A percentile compares a stretch with the other conserved stretches of the same genome.
These are phyloP conservation scores for Drosophila repleta DNA, from an alignment of 1,140 invertebrate species.

Conservation along the genomic window DNA sequence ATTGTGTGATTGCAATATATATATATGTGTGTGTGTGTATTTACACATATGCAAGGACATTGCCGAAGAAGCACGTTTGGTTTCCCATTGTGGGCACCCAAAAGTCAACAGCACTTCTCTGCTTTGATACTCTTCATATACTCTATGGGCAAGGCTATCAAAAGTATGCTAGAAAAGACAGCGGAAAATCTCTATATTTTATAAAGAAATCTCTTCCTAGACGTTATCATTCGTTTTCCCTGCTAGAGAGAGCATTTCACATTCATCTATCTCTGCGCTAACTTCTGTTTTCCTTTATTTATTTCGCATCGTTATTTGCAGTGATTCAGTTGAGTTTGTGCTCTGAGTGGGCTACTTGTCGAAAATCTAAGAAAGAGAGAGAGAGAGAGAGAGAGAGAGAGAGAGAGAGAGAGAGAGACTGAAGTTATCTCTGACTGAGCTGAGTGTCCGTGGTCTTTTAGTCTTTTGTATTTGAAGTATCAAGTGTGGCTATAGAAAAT, in stretches of 20 bases:
- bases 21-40: constrained; percentile 4
- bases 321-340: constrained; percentile 20
- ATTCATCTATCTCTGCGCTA: background rate
- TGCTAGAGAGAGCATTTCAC: background rate
- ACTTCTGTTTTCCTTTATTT: background rate
- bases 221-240: no score
- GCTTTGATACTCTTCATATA: constrained; percentile 5
- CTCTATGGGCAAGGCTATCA: background rate
- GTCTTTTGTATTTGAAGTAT: constrained; percentile 4
- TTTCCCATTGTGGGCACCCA: constrained; percentile 40
- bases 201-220: no score
- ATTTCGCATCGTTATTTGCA: constrained; percentile 30
- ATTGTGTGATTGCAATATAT: constrained; percentile 51
- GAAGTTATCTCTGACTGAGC: background rate
- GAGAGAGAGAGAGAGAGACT: background rate
- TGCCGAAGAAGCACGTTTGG: constrained; percentile 40
- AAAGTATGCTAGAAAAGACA: no score
- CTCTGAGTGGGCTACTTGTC: constrained; percentile 25
- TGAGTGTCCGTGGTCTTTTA: background rate
- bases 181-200: no score
- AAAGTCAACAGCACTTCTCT: constrained; percentile 33
- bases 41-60: constrained; percentile 37
- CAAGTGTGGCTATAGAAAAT: constrained; percentile 6
- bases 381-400: background rate
- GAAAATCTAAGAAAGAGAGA: background rate